Evolutionary conservation across 2,797 vertebrate species (phyloP).

Genomic region (Neopelma chrysocephalum): DNA sequence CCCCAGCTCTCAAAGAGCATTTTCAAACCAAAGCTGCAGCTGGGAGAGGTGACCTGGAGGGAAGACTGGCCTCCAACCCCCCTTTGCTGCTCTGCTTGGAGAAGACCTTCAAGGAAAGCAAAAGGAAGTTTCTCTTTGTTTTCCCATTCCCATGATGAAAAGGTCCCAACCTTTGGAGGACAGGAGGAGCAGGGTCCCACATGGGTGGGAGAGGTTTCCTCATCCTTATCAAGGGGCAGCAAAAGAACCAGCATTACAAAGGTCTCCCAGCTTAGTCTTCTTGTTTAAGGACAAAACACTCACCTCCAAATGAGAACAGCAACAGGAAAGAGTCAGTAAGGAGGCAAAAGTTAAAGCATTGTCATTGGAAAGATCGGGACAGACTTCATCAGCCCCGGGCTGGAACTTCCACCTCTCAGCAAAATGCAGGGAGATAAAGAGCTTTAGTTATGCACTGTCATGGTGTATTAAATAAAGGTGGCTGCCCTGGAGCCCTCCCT

Average conservation of each 20-base stretch:
- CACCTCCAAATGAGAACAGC: neutral
- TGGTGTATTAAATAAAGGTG: conserved; percentile 53
- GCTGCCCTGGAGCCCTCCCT: conserved; percentile 10
- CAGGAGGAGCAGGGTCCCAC: neutral
- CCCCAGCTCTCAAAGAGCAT: neutral
- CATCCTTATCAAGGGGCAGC: rapidly evolving
- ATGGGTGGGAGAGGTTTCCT: neutral
- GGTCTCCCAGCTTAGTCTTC: neutral
- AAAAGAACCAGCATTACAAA: neutral
- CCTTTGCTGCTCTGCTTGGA: neutral
- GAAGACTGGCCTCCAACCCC: neutral
- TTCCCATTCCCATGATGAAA: neutral
- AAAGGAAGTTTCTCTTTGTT: neutral
- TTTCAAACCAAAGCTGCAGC: neutral
- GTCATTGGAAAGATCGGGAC: neutral
- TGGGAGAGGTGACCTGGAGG: neutral
- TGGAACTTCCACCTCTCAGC: conserved; percentile 35
- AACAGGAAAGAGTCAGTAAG: neutral
- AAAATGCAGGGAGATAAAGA: neutral
- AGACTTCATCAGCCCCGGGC: neutral
- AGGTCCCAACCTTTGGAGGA: neutral
- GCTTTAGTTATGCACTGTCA: conserved; percentile 40
- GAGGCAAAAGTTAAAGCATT: neutral
- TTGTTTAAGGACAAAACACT: neutral
- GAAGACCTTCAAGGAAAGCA: neutral